Evolutionary conservation across 2,113 vertebrate genomes (phyloP).

Genomic region (Tetrao urogallus): DNA sequence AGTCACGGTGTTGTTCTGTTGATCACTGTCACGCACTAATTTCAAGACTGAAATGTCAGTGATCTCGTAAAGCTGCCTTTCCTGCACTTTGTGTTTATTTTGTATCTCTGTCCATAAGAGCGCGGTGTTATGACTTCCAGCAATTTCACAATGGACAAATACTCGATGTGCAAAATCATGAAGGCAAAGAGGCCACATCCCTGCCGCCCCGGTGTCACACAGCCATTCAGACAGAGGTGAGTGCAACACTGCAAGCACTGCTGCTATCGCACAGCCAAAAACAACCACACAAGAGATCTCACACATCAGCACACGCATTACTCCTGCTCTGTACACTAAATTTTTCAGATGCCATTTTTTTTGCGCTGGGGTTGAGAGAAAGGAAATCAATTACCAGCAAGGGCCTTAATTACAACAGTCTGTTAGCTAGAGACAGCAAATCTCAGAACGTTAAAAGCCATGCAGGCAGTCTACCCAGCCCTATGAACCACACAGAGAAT

Average conservation of each 20-base stretch:
- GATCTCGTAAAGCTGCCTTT: not conserved
- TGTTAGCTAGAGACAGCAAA: not conserved
- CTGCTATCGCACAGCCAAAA: not conserved
- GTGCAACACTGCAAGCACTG: not conserved
- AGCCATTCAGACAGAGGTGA: not conserved
- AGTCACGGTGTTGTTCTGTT: fast-evolving
- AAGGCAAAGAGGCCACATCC: not conserved
- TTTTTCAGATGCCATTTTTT: not conserved
- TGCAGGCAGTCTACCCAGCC: not conserved
- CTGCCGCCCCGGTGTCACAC: fast-evolving
- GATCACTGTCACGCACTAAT: not conserved
- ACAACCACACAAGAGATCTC: not conserved
- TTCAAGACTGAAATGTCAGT: not conserved
- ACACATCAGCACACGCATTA: fast-evolving
- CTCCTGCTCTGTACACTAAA: not conserved
- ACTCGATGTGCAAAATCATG: not conserved
- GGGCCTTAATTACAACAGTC: fast-evolving
- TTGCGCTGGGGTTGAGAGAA: not conserved
- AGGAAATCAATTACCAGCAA: not conserved
- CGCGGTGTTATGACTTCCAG: fast-evolving
- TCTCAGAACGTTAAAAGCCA: too few relatives aligned
- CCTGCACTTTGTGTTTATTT: not conserved
- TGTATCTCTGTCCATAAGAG: not conserved
- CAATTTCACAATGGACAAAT: not conserved
- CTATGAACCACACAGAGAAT: fast-evolving